These are phyloP conservation scores for Porites cylindrica DNA, from an alignment of 92 coral and sea anemone genomes.

Conservation along the genomic window DNA sequence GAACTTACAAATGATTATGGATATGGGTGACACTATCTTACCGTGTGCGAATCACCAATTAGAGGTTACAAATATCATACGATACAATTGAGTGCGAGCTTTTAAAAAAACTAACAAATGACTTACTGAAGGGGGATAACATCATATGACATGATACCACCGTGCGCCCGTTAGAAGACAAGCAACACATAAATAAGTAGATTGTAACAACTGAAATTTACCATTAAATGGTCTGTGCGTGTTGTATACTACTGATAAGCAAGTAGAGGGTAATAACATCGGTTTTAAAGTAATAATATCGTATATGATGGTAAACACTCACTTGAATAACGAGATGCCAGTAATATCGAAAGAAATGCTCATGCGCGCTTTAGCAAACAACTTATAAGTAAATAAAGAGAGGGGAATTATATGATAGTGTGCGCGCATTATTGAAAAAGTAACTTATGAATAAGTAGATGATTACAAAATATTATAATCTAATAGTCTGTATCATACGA, in stretches of 20 bases:
- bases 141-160: not conserved
- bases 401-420: not conserved
- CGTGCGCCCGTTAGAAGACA: not conserved
- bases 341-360: not conserved
- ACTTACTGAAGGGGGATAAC: not conserved
- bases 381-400: not conserved
- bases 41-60: not conserved
- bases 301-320: not conserved
- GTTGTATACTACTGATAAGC: not conserved
- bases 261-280: not conserved
- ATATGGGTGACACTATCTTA: not conserved
- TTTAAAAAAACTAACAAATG: not conserved
- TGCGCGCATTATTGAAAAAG: not conserved
- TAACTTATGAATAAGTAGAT: not conserved
- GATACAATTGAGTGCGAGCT: not conserved
- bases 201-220: not conserved
- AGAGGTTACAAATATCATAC: not conserved
- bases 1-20: not conserved
- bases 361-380: not conserved
- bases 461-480: too few species aligned
- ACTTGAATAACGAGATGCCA: not conserved
- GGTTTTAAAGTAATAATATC: not conserved
- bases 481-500: too few species aligned
- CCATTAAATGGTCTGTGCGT: not conserved
- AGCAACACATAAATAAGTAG: not conserved